These are phyloP conservation scores for Athripsodes cinereus DNA, from an alignment of 2,888 invertebrate genomes.

Conservation along the genomic window DNA sequence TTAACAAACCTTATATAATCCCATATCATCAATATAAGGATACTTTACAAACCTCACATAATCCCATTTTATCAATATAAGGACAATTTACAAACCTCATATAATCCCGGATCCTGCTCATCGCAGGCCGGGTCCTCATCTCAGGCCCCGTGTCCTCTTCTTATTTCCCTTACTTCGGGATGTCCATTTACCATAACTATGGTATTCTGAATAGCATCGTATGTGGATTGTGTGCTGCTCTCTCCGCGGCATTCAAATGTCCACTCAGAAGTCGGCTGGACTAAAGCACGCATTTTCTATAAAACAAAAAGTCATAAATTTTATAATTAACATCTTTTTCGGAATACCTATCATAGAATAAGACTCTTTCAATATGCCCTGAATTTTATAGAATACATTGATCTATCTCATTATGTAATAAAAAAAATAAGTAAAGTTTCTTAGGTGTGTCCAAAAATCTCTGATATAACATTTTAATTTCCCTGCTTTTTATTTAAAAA, in stretches of 20 bases:
- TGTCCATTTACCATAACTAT: constrained; percentile 49
- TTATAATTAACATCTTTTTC: background rate
- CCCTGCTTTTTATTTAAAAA: too few relatives aligned
- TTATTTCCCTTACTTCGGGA: constrained; percentile 50
- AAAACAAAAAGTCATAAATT: constrained; percentile 10
- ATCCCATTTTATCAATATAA: too few relatives aligned
- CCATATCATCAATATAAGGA: background rate
- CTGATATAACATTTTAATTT: too few relatives aligned
- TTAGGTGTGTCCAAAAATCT: too few relatives aligned
- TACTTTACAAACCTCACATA: too few relatives aligned
- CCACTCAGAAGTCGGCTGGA: constrained; percentile 69
- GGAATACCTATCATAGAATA: too few relatives aligned
- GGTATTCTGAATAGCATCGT: constrained; percentile 37
- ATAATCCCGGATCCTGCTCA: constrained; percentile 37
- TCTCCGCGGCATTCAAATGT: constrained; percentile 49
- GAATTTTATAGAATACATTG: too few relatives aligned
- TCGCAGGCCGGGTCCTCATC: constrained; percentile 42
- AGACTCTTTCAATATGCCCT: too few relatives aligned
- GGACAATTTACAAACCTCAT: too few relatives aligned
- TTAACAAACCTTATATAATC: background rate
- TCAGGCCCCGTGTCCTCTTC: constrained; percentile 39
- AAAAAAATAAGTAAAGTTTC: too few relatives aligned
- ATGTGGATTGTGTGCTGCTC: constrained; percentile 35
- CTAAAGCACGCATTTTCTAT: constrained; percentile 55
- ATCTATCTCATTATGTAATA: too few relatives aligned